A percentile compares a stretch with the other conserved stretches of the same genome.
These are phyloP conservation scores for Phodopus roborovskii DNA, from an alignment of 2,113 vertebrate species.

Conservation along the genomic window DNA sequence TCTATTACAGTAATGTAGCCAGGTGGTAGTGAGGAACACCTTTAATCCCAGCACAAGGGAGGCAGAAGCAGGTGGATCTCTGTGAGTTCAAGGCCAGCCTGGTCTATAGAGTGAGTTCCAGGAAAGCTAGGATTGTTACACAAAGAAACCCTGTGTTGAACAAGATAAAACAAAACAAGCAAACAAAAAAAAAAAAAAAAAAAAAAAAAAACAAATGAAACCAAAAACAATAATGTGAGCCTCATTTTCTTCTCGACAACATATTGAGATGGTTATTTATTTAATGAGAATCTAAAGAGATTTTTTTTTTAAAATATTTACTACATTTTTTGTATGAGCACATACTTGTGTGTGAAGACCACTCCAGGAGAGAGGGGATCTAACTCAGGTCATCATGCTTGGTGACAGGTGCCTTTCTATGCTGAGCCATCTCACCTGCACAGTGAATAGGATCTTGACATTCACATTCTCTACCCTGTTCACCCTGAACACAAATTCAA, in stretches of 20 bases:
- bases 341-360: background rate
- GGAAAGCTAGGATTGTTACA: no score
- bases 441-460: background rate
- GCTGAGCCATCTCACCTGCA: background rate
- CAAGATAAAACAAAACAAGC: no score
- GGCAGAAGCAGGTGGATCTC: no score
- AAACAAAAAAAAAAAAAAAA: background rate
- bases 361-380: background rate
- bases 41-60: no score
- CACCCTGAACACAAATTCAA: background rate
- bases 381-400: background rate
- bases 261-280: background rate
- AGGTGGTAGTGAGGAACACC: no score
- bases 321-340: background rate
- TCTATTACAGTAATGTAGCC: background rate
- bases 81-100: no score
- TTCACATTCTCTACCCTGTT: background rate
- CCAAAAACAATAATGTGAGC: background rate
- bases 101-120: no score
- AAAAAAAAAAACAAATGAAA: background rate
- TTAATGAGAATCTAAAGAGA: background rate
- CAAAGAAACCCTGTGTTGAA: no score
- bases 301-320: background rate
- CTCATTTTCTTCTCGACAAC: slow-evolving; percentile 40
- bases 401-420: background rate